A percentile compares a stretch with the other conserved stretches of the same genome.
phyloP scores from a whole-genome alignment of 2,797 vertebrate species.

The Columba guinea region DNA sequence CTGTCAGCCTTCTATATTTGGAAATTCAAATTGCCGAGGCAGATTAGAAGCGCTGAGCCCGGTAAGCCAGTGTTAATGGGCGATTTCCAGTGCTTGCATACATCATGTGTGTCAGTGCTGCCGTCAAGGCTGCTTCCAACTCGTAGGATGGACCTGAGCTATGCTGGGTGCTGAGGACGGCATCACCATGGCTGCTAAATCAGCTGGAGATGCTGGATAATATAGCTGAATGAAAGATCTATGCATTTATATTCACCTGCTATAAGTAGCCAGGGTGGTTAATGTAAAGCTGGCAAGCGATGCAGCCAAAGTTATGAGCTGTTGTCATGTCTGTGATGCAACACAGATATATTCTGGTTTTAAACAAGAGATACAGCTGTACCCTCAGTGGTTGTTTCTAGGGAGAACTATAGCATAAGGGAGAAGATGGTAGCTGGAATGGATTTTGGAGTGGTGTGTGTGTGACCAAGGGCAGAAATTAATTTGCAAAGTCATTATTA shows the following conservation, averaged over 20 bases:
- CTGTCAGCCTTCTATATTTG: not conserved
- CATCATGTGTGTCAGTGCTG: not conserved
- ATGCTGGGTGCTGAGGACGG: fast-evolving
- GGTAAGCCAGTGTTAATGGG: not conserved
- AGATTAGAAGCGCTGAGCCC: not conserved
- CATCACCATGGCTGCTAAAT: not conserved
- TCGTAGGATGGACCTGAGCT: not conserved
- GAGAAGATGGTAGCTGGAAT: not conserved
- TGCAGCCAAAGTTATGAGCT: not conserved
- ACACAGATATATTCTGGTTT: not conserved
- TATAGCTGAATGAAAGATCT: not conserved
- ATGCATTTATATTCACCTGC: not conserved
- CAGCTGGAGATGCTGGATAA: not conserved
- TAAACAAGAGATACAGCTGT: not conserved
- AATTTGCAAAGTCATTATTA: not conserved
- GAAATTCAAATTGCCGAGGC: not conserved
- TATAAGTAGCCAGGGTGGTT: fast-evolving
- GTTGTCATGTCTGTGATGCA: not conserved
- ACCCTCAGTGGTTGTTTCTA: not conserved
- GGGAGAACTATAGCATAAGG: not conserved
- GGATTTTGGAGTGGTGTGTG: not conserved
- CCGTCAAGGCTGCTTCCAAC: not conserved
- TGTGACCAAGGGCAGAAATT: not conserved
- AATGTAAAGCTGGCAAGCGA: not conserved
- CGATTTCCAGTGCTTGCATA: not conserved